Evolutionary conservation across 2,888 invertebrate genomes (phyloP), one percentile per base, ranked within the genome.

Genomic region (Cantharis nigra): DNA sequence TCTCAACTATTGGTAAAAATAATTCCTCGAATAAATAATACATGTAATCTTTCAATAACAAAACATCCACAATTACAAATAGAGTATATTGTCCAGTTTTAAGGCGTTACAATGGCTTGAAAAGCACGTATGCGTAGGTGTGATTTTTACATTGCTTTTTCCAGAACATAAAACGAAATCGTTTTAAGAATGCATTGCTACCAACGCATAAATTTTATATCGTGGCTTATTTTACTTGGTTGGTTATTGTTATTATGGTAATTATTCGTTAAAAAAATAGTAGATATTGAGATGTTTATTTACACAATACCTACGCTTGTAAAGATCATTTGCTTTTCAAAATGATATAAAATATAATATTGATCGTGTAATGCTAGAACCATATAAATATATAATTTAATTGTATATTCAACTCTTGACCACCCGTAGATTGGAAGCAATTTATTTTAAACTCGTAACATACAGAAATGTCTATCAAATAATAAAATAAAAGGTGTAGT

Each of bases 61-160:
- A 67, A 71, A 63, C 26, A 71, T 28, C 64, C 67, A 67, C 26
- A 67, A 71, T 71, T 71, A 28, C 18, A 64, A 30, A 64, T 30
- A 64, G 28, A 28, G 30, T 64, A 71, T 71, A 26, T 26, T 67
- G 20, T 67, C 26, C 63, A 64, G 71, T 28, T 71, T 64, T 71
- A 71, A 71, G 71, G 71, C 71, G 71, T 71, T 64, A 30, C 14
- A 23, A 63, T 63, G 71, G 28, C 28, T 63, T 63, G 63, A 71
- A 26, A 26, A 71, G 63, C 33, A 49, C 70, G 28, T 69, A 28
- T 30, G 30, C 13, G 26, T 30, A 76, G 73, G 49, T 49, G 49
- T 49, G 49, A 49, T 63, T 63, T 63, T 71, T 63, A 71, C 63
- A 26, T 71, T 7, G 28, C 16, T 71, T 71, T 71, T 71, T 71